Evolutionary conservation across 1,140 invertebrate species (phyloP).

Genomic region (Atta cephalotes): DNA sequence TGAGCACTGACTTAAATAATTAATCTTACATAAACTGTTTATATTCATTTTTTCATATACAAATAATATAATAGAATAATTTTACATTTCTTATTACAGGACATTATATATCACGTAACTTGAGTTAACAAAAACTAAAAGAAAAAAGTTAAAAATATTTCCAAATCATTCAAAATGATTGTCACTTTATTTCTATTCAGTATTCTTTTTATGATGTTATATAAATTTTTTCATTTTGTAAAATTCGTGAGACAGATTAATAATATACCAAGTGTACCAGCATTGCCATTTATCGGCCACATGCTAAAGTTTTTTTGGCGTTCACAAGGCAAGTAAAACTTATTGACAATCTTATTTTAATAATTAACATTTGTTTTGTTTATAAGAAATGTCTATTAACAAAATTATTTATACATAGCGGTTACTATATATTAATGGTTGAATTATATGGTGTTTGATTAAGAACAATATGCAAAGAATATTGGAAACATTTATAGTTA

Average conservation of each 20-base stretch:
- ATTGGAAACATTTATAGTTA: not conserved
- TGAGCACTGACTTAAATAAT: too few relatives aligned
- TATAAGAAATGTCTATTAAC: too few relatives aligned
- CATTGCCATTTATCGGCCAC: conserved; percentile 75
- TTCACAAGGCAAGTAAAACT: conserved; percentile 16
- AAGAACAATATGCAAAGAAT: not conserved
- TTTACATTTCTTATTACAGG: not conserved
- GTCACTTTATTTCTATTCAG: not conserved
- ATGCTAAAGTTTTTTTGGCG: conserved; percentile 75
- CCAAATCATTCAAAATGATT: conserved; percentile 45
- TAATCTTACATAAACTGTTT: too few relatives aligned
- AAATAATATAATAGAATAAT: not conserved
- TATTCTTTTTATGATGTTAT: not conserved
- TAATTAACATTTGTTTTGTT: too few relatives aligned
- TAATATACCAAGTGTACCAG: conserved; percentile 72
- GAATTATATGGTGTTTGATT: too few relatives aligned
- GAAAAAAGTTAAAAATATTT: not conserved
- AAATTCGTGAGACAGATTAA: conserved; percentile 61
- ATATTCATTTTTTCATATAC: too few relatives aligned
- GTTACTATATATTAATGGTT: not conserved
- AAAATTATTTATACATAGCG: not conserved
- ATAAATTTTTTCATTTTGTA: conserved; percentile 50
- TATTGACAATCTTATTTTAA: not conserved
- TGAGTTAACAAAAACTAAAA: not conserved
- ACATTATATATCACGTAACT: not conserved